phyloP scores from a whole-genome alignment of 1,140 invertebrate genomes.

The Stratiolaelaps scimitus region DNA sequence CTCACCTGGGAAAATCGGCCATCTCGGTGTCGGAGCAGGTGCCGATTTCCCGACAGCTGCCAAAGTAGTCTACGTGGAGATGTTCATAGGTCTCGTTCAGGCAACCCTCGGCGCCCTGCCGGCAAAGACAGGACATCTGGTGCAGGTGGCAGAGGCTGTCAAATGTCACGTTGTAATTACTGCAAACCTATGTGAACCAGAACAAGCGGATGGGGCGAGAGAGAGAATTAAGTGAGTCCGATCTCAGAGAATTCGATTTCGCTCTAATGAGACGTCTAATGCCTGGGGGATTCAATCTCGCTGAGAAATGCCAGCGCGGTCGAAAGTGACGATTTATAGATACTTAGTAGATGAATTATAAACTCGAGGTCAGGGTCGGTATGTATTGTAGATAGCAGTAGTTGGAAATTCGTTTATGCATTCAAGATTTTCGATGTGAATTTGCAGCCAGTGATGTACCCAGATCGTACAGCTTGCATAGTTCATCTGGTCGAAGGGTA shows the following conservation, averaged over 20 bases:
- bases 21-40: constrained; percentile 16
- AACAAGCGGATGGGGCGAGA: neutral
- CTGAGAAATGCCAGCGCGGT: neutral
- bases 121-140: constrained; percentile 73
- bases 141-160: constrained; percentile 80
- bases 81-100: constrained; percentile 59
- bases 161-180: constrained; percentile 85
- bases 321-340: too few species aligned
- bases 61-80: constrained; percentile 81
- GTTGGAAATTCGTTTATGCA: too few species aligned
- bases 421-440: too few species aligned
- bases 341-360: too few species aligned
- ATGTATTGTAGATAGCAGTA: too few species aligned
- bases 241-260: neutral
- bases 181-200: constrained; percentile 55
- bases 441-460: too few species aligned
- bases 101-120: constrained; percentile 59
- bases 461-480: too few species aligned
- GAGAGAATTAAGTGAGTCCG: neutral
- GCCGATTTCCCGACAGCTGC: constrained; percentile 41
- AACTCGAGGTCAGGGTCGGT: too few species aligned
- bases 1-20: constrained; percentile 23
- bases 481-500: too few species aligned
- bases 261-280: constrained; percentile 7
- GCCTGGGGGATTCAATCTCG: neutral